Base-by-base conservation (phyloP, 2,888 invertebrate genomes). In the Lycaena phlaeas region DNA sequence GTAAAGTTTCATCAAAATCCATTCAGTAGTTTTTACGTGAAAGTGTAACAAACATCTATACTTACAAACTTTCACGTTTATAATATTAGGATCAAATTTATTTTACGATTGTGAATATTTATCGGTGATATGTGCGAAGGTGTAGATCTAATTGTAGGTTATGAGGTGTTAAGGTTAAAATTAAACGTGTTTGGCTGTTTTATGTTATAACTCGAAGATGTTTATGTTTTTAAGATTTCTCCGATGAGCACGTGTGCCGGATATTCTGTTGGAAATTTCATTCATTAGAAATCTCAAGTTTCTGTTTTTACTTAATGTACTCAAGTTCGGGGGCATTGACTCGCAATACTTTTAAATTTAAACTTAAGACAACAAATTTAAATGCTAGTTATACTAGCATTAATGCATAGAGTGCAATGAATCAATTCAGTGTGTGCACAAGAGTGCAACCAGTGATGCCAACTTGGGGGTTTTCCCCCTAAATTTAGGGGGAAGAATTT, bases 241-340 rank as follows among this genome's bases (percentile, higher is more conserved):
- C 65, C 61, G 58, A 50, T 51, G 45, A 62, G 66, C 68, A 65
- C 70, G 71, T 70, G 69, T 62, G 58, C 61, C 67, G 72, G 70
- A 70, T 68, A 67, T 59, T 59, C 67, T 64, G 60, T 65, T 67
- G 61, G 62, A 64, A 69, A 67, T 68, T 72, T 70, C 68, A 69
- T 74, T 71, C 65, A 61, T 62, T 60, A 61, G 60, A 59, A 48
- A 61, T 54, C 56, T 38, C 40, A 26, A 15, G 27, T 22, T 56
- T 57, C 57, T 78, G 75, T 78, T 79, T 78, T 75, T 70, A 65
- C 12, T 58, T 10, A 26, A 27, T 61, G 59, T 65, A 61, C 61
- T 70, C 81, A 79, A 79, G 79, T 79, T 79, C 79, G 77, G 73
- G 81, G 81, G 78, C 68, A 61, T 74, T 71, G 48, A 53, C 52